A percentile compares a stretch with the other conserved stretches of the same genome.
phyloP scores from a whole-genome alignment of 1,140 invertebrate genomes.

The Drosophila varians region DNA sequence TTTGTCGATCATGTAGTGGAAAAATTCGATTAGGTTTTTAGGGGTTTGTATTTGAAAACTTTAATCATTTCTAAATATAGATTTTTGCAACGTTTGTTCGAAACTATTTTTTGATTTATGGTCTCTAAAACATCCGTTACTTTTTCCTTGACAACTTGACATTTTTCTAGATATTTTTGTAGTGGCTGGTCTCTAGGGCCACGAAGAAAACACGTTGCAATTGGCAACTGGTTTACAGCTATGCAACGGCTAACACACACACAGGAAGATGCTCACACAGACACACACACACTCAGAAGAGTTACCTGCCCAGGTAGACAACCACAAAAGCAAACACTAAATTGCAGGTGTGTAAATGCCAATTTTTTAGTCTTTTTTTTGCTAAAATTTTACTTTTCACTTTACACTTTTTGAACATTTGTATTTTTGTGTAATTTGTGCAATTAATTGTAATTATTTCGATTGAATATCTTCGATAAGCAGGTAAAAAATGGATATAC shows the following conservation, averaged over 20 bases:
- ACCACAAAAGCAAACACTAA: slow-evolving; percentile 25
- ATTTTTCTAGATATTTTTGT: slow-evolving; percentile 41
- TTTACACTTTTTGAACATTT: slow-evolving; percentile 15
- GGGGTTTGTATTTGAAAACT: too few relatives aligned
- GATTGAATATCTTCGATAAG: slow-evolving; percentile 17
- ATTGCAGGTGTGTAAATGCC: slow-evolving; percentile 75
- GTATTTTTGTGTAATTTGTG: slow-evolving; percentile 15
- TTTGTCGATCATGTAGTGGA: slow-evolving; percentile 1
- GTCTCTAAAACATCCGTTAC: slow-evolving; percentile 2
- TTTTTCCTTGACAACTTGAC: slow-evolving; percentile 15
- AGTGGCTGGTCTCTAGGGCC: slow-evolving; percentile 45
- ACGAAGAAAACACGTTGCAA: slow-evolving; percentile 68
- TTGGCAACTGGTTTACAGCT: slow-evolving; percentile 80
- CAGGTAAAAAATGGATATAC: slow-evolving; percentile 35
- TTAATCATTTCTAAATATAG: too few relatives aligned
- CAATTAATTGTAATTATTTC: slow-evolving; percentile 39
- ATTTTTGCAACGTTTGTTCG: too few relatives aligned
- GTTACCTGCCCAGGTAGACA: slow-evolving; percentile 32
- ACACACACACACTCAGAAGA: not conserved
- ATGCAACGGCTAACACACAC: slow-evolving; percentile 62
- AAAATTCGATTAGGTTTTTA: slow-evolving; percentile 8
- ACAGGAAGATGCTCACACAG: slow-evolving; percentile 29
- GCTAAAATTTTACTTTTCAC: slow-evolving; percentile 14
- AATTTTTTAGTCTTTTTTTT: slow-evolving; percentile 38
- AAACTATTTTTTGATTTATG: too few relatives aligned